Conservation (phyloP, 2,797 vertebrate species). For the Hoplostethus atlanticus region DNA sequence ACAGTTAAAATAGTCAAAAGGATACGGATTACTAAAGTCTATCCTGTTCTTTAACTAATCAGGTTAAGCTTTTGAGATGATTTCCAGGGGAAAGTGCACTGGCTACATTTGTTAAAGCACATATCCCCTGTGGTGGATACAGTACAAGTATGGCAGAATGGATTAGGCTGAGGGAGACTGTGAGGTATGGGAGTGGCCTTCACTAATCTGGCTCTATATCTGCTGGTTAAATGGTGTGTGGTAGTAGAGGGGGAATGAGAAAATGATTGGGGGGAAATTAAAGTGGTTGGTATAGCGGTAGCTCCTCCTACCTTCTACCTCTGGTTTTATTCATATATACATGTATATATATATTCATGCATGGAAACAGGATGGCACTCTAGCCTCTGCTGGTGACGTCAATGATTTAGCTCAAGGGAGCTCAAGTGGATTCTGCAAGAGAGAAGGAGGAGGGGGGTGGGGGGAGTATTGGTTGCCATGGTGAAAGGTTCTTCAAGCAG, state of each 20-base stretch:
- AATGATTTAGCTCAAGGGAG: conserved; percentile 86
- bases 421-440: conserved; percentile 72
- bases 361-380: conserved; percentile 72
- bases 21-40: conserved; percentile 9
- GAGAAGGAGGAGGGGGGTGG: conserved; percentile 41
- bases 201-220: conserved; percentile 67
- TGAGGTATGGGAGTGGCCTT: conserved; percentile 69
- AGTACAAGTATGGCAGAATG: conserved; percentile 61
- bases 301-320: conserved; percentile 57
- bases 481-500: conserved; percentile 93
- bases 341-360: conserved; percentile 79
- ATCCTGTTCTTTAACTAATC: not conserved
- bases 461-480: conserved; percentile 96
- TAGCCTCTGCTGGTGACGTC: conserved; percentile 91
- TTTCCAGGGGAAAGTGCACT: conserved; percentile 64
- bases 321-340: conserved; percentile 44
- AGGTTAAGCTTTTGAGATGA: conserved; percentile 46
- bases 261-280: not conserved
- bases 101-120: conserved; percentile 54
- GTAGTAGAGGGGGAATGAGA: conserved; percentile 10
- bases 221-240: conserved; percentile 40
- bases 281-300: not conserved
- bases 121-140: conserved; percentile 62
- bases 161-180: conserved; percentile 74
- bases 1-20: conserved; percentile 5